phyloP scores from a whole-genome alignment of 2,113 vertebrate genomes.

The Sakesphorus luctuosus region DNA sequence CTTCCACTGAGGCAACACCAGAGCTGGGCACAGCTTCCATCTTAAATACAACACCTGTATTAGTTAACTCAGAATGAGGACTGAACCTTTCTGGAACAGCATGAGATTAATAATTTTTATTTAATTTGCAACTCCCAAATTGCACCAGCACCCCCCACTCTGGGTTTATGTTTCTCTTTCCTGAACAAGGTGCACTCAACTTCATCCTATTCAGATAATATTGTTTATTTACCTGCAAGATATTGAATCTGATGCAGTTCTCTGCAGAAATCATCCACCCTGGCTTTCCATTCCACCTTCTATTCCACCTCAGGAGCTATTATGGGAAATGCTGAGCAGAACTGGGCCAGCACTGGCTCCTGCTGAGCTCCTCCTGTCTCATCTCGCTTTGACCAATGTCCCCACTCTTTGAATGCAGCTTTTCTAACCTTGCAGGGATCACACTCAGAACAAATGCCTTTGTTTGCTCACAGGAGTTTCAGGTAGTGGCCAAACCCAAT shows the following conservation, averaged over 20 bases:
- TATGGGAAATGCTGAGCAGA: background rate
- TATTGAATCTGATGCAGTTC: background rate
- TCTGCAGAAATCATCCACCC: background rate
- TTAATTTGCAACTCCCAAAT: background rate
- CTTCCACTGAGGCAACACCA: background rate
- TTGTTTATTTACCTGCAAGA: background rate
- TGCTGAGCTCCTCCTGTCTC: background rate
- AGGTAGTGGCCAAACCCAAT: background rate
- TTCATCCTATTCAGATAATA: background rate
- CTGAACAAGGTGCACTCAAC: accelerated
- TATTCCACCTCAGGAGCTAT: background rate
- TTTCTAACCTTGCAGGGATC: background rate
- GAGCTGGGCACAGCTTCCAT: background rate
- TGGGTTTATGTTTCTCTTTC: background rate
- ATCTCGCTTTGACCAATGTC: background rate
- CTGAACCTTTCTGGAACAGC: background rate
- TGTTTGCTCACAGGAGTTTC: background rate
- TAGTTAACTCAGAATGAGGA: background rate
- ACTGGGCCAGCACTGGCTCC: background rate
- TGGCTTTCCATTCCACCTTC: background rate
- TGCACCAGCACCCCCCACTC: background rate
- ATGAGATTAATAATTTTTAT: background rate
- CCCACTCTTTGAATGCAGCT: background rate
- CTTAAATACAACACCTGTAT: background rate
- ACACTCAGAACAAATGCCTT: background rate